Evolutionary conservation across 2,797 vertebrate genomes (phyloP).

Genomic region (Poeciliopsis turneri): DNA sequence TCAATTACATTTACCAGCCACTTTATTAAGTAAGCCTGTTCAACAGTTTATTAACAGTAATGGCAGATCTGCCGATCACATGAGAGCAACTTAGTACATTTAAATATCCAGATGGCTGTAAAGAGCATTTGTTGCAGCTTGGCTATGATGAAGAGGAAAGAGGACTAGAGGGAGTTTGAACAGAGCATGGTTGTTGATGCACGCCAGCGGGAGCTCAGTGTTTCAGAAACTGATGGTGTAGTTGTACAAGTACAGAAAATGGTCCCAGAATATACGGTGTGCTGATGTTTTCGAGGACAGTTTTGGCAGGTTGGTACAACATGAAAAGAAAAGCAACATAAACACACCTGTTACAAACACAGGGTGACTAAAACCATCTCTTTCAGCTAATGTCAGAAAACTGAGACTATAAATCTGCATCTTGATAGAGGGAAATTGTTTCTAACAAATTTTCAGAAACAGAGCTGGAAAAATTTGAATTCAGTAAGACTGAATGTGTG

Average conservation of each 20-base stretch:
- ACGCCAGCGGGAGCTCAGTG: neutral
- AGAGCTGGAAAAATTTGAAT: neutral
- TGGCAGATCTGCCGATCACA: neutral
- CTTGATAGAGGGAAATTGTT: neutral
- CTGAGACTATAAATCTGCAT: neutral
- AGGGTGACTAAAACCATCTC: neutral
- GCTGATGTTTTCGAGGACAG: neutral
- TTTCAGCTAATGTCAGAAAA: neutral
- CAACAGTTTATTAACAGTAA: neutral
- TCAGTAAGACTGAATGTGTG: neutral
- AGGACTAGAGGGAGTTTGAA: neutral
- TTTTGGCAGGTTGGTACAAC: neutral
- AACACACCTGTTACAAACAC: neutral
- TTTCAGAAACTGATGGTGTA: neutral
- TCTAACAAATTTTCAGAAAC: too few species aligned
- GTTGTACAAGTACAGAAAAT: neutral
- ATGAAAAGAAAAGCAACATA: neutral
- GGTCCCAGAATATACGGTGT: neutral
- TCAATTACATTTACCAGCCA: neutral
- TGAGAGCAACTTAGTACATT: neutral
- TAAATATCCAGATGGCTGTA: neutral
- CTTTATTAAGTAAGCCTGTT: neutral
- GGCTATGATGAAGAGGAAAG: neutral
- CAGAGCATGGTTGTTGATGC: neutral
- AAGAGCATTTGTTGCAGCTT: neutral